Evolutionary conservation across 2,888 invertebrate genomes (phyloP), one percentile per base, ranked within the genome.

Genomic region (Athetis lepigone): DNA sequence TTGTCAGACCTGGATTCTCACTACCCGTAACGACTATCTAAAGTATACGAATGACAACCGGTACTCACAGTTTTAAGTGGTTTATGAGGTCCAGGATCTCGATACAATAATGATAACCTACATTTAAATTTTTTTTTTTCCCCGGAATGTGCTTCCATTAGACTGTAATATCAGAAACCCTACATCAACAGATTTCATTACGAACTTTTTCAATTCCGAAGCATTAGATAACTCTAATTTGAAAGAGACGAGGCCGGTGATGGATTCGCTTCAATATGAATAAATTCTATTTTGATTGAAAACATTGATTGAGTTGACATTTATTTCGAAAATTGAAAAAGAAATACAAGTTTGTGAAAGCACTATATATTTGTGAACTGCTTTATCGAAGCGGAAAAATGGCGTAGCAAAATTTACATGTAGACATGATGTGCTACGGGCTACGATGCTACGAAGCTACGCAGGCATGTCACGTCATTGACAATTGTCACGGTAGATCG

Each of bases 391-490:
- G 61, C 57, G 57, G 56, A 57, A 72, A 61, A 71, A 42, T 56
- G 36, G 33, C 60, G 66, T 72, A 72, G 60, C 60, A 51, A 40
- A 49, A 61, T 67, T 59, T 65, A 52, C 60, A 36, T 57, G 36
- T 54, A 40, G 29, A 11, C 27, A 59, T 36, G 37, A 11, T 5
- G 18, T 33, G 69, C 56, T 62, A 42, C 51, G 59, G 13, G 69
- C 56, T 62, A 42, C 51, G 59, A 9, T 16, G 63, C 52, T 40
- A 64, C 54, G 50, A 1, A 6, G 65, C 65, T 63, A 66, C 68
- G 68, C 39, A 39, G 37, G 19, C 42, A 49, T 52, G 56, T 70
- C 47, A 57, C 46, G 42, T 61, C 54, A 61, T 50, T 69, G 63
- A 63, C 51, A 64, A 70, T 36, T 25, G 45, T 70, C 55, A 63